These are phyloP conservation scores for Mythimna albipuncta DNA, from an alignment of 2,888 invertebrate species.

Conservation along the genomic window DNA sequence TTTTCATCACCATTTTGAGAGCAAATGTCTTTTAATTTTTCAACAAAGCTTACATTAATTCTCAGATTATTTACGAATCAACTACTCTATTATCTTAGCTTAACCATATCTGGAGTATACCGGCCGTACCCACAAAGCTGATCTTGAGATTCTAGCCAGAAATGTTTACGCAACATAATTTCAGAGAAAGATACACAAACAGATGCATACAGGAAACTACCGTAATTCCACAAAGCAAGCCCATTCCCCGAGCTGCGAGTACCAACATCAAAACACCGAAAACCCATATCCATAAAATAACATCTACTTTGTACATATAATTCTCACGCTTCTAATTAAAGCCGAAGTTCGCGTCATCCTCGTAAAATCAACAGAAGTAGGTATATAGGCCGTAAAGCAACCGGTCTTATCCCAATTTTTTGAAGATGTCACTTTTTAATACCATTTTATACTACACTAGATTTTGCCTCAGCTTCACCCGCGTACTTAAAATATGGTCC, in stretches of 20 bases:
- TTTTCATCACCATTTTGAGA: too few species aligned
- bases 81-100: neutral
- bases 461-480: too few species aligned
- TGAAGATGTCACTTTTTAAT: too few species aligned
- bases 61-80: neutral
- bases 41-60: neutral
- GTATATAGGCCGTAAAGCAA: too few species aligned
- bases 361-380: conserved; percentile 54
- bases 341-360: conserved; percentile 45
- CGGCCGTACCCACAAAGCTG: neutral
- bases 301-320: conserved; percentile 42
- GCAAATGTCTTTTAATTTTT: neutral
- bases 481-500: too few species aligned
- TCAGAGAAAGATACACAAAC: conserved; percentile 32
- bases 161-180: conserved; percentile 24
- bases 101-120: neutral
- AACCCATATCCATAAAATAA: conserved; percentile 51
- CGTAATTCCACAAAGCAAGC: conserved; percentile 30
- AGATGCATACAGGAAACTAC: conserved; percentile 26
- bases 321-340: conserved; percentile 62
- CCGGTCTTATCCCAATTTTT: too few species aligned
- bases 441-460: too few species aligned
- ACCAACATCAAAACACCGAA: conserved; percentile 44
- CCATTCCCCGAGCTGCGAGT: conserved; percentile 24
- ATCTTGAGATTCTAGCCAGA: conserved; percentile 16